Conservation (phyloP, 2,888 invertebrate genomes). For the Acrobasis repandana region DNA sequence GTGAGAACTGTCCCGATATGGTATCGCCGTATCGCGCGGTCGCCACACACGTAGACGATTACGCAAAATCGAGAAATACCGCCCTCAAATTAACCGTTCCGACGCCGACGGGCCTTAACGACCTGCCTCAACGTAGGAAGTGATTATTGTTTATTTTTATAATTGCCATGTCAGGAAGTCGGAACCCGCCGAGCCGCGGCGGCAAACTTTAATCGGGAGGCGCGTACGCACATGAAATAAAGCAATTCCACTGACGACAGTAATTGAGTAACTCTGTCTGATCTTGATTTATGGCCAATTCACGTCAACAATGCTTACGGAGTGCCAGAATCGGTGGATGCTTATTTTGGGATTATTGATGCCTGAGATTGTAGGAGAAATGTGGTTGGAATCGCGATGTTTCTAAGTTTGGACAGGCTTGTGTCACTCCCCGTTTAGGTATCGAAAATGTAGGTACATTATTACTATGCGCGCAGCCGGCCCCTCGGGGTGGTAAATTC, state of each 20-base stretch:
- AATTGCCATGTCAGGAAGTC: slow-evolving; percentile 74
- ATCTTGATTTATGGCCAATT: slow-evolving; percentile 43
- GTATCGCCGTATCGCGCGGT: slow-evolving; percentile 34
- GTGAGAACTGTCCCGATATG: slow-evolving; percentile 53
- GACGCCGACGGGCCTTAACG: slow-evolving; percentile 57
- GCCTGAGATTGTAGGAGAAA: background rate
- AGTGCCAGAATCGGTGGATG: slow-evolving; percentile 31
- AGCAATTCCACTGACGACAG: slow-evolving; percentile 57
- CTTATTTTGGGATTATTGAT: slow-evolving; percentile 41
- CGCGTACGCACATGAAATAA: slow-evolving; percentile 60
- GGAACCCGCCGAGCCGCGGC: slow-evolving; percentile 42
- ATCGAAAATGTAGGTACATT: too few relatives aligned
- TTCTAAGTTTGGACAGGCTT: too few relatives aligned
- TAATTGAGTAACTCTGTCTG: slow-evolving; percentile 48
- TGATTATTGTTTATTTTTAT: slow-evolving; percentile 79
- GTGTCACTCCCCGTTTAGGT: too few relatives aligned
- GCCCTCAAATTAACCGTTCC: slow-evolving; percentile 64
- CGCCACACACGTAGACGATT: slow-evolving; percentile 72
- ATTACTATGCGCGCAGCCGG: too few relatives aligned
- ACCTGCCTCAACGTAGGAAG: slow-evolving; percentile 71
- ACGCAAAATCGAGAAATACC: slow-evolving; percentile 62
- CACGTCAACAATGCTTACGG: slow-evolving; percentile 38
- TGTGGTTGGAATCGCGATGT: background rate
- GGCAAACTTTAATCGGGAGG: slow-evolving; percentile 42
- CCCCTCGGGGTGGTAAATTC: too few relatives aligned